Base-by-base conservation (phyloP, 2,888 invertebrate species). In the Tenthredo distinguenda region DNA sequence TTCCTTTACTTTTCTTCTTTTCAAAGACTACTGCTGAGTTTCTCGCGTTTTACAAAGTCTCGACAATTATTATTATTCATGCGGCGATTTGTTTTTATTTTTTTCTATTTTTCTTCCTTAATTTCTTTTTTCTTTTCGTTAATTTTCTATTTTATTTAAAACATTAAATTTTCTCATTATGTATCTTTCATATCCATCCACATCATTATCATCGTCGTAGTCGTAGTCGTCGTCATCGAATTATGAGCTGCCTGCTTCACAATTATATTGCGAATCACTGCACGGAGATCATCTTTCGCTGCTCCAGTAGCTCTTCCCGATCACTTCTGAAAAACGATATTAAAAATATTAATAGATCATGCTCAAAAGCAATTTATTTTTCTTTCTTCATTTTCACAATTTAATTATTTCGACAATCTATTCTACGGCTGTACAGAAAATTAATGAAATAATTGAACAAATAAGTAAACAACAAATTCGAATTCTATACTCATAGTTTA, bases 251-350 rank as follows among this genome's bases (percentile, higher is more conserved):
- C 71, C 55, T 26, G 31, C 31, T n/a, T 21, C 47, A 85, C 88
- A 85, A 87, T 86, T 86, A 88, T 76, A 83, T 68, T 74, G 77
- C 68, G 31, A 82, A 72, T 37, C 72, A 62, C 26, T 55, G 72
- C 40, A 74, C 88, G 87, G 88, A 88, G 90, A 91, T 93, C 92
- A 93, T 90, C 93, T 92, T 84, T 92, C 93, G 86, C 91, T 92
- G 90, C 93, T 93, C 93, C 93, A 93, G 86, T 93, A 93, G 88
- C 91, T 93, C 86, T 93, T 93, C 83, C 93, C 93, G 87, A 93
- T 92, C 47, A 92, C 90, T 89, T 92, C 93, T 93, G 90, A 58
- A 90, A 90, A 88, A 86, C 88, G 87, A 85, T 40, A 79, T 86
- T 55, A 18, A 26, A 31, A 40, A 47, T 71, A 68, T 31, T 58